Evolutionary conservation across 2,797 vertebrate genomes (phyloP).

Genomic region (Sebastolobus alascanus): DNA sequence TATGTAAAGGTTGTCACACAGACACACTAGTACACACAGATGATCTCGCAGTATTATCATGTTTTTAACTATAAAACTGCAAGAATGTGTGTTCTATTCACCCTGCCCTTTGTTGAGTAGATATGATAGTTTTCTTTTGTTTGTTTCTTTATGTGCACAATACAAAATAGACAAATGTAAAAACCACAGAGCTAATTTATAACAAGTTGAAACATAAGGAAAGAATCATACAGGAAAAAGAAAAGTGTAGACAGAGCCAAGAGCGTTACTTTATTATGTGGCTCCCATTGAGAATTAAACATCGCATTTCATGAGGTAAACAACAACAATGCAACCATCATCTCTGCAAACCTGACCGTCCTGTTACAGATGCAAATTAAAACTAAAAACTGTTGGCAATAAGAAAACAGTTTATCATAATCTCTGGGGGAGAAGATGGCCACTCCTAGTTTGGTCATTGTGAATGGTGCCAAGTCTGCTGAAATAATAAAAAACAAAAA

Average conservation of each 20-base stretch:
- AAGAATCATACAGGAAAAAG: neutral
- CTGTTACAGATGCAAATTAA: neutral
- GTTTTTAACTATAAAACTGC: neutral
- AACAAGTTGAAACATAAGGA: neutral
- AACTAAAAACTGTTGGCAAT: neutral
- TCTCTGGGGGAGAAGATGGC: neutral
- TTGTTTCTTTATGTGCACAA: neutral
- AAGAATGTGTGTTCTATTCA: neutral
- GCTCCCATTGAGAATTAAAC: neutral
- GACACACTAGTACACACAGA: neutral
- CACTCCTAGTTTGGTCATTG: no score
- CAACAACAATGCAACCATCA: neutral
- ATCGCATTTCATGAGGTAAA: neutral
- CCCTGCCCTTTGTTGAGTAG: neutral
- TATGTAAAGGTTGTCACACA: neutral
- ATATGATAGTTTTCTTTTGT: neutral
- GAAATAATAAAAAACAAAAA: neutral
- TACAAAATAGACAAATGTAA: neutral
- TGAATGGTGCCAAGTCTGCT: neutral
- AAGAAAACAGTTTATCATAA: neutral
- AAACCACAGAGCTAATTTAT: neutral
- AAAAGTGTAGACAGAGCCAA: neutral
- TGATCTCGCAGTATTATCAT: neutral
- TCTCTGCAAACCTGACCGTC: neutral
- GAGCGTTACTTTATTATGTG: neutral